Evolutionary conservation across 37 sponge, comb jelly and placozoan species (phyloP), one percentile per base, ranked within the genome.

Genomic region (Spongilla lacustris): DNA sequence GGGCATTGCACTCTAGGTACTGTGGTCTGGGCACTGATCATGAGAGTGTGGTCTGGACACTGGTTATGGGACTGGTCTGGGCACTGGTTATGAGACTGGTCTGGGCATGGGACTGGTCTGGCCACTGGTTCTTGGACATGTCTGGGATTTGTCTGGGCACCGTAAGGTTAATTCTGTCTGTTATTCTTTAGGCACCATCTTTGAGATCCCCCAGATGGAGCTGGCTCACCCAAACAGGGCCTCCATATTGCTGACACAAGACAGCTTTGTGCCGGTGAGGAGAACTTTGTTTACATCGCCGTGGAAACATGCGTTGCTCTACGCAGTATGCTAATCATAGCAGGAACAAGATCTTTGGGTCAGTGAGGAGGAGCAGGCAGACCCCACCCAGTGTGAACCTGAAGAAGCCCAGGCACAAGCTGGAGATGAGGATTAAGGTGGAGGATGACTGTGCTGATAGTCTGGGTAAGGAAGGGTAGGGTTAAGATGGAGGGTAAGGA

Each of bases 151-250:
- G n/a, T n/a, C n/a, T n/a, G n/a, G n/a, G n/a, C n/a, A n/a, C n/a
- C n/a, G n/a, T n/a, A n/a, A n/a, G n/a, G n/a, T n/a, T n/a, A n/a
- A n/a, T n/a, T n/a, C n/a, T 4, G 46, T 46, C 46, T 46, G 46
- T 4, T 46, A 46, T 17, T 0, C 24, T 9, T 27, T 29, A 87
- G 88, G 38, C 31, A 58, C 75, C 10, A 76, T 88, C 28, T 58
- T 88, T 49, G 88, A 88, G 26, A 82, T 88, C 27, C 83, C 88
- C 9, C 76, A 48, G 36, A 31, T 77, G 31, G 88, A 88, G 68
- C 12, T 68, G 77, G 73, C 58, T 13, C 58, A 58, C 21, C 11
- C 75, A 1, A 21, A 36, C 24, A 81, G 66, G 9, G 36, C 34
- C 38, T 74, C 32, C 38, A 76, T 48, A 14, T 77, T 88, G 50